Conservation (phyloP, 1,140 invertebrate genomes). For the Trialeurodes vaporariorum region DNA sequence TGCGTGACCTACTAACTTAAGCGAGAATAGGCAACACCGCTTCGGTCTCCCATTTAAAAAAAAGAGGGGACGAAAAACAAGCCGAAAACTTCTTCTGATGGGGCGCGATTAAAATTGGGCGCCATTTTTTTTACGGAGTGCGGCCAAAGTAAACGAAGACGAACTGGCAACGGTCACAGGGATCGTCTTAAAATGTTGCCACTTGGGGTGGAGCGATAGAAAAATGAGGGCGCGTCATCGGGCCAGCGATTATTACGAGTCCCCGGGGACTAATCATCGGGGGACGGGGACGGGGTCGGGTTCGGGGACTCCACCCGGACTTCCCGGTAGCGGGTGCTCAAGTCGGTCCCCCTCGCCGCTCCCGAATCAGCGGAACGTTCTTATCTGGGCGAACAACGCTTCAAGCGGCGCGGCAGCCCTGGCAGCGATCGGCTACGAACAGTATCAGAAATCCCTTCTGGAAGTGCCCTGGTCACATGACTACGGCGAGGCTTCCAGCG, state of each 20-base stretch:
- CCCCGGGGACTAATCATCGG: not conserved
- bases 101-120: too few species aligned
- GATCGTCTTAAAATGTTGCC: too few species aligned
- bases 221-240: slow-evolving; percentile 5
- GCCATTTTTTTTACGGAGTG: too few species aligned
- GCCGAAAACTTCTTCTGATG: too few species aligned
- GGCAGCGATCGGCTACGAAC: slow-evolving; percentile 53
- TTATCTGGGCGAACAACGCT: slow-evolving; percentile 23
- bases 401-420: slow-evolving; percentile 32
- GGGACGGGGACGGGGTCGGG: not conserved
- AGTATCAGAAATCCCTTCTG: slow-evolving; percentile 60
- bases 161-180: too few species aligned
- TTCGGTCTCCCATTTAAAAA: too few species aligned
- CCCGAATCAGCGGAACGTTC: slow-evolving; percentile 8
- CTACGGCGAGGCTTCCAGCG: slow-evolving; percentile 71
- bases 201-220: not conserved
- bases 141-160: too few species aligned
- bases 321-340: not conserved
- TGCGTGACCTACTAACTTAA: too few species aligned
- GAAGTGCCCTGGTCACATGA: slow-evolving; percentile 53
- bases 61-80: too few species aligned
- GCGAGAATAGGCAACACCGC: too few species aligned
- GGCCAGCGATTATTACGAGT: not conserved
- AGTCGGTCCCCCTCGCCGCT: slow-evolving; percentile 8
- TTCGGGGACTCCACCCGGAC: too few species aligned